These are phyloP conservation scores for Pempheris klunzingeri DNA, from an alignment of 2,797 vertebrate genomes.

Conservation along the genomic window DNA sequence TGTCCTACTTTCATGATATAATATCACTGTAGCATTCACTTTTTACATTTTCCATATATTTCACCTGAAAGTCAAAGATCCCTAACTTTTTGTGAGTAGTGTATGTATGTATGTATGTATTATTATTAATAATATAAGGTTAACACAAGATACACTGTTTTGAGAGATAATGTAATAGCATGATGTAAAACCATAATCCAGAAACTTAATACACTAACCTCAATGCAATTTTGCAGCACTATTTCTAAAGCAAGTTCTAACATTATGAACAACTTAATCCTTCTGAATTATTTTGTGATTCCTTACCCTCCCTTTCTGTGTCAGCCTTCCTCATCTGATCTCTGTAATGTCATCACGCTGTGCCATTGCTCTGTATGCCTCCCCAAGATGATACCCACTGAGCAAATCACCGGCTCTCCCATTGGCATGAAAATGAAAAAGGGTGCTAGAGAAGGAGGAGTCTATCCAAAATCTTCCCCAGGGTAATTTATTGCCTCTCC, in stretches of 20 bases:
- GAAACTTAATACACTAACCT: neutral
- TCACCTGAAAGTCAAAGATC: too few species aligned
- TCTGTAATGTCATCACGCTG: slow-evolving; percentile 31
- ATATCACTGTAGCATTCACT: too few species aligned
- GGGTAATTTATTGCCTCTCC: slow-evolving; percentile 21
- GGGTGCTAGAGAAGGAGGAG: slow-evolving; percentile 27
- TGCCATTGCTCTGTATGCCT: slow-evolving; percentile 36
- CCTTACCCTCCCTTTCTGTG: neutral
- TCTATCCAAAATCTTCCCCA: slow-evolving; percentile 23
- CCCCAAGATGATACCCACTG: slow-evolving; percentile 40
- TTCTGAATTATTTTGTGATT: neutral
- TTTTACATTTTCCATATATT: too few species aligned
- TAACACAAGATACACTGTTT: too few species aligned
- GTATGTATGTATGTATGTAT: too few species aligned
- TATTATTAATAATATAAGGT: too few species aligned
- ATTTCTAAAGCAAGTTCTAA: neutral
- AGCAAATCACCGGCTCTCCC: slow-evolving; percentile 40
- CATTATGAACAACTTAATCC: neutral
- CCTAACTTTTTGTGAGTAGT: too few species aligned
- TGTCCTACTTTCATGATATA: too few species aligned
- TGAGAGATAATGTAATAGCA: neutral
- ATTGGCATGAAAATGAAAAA: slow-evolving; percentile 46
- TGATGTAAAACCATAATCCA: too few species aligned
- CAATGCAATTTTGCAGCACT: neutral
- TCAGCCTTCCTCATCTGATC: slow-evolving; percentile 19